Conservation (phyloP, 2,797 vertebrate genomes). For the Sphenopsis melanotis region DNA sequence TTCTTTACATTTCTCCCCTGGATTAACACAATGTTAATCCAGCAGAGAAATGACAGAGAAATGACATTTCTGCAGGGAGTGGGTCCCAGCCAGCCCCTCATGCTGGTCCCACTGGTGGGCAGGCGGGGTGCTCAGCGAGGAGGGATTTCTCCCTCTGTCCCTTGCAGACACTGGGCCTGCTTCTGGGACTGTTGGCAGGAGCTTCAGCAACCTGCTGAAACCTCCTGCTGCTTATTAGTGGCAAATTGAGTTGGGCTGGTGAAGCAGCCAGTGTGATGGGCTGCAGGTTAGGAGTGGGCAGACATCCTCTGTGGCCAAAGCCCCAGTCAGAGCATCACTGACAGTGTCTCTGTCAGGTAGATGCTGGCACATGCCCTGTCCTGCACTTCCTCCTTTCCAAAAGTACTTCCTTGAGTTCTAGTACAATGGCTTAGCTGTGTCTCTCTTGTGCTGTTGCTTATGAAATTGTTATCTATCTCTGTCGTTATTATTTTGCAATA, state of each 20-base stretch:
- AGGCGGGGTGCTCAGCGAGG: fast-evolving
- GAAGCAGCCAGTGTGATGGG: neutral
- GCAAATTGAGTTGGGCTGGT: neutral
- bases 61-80: neutral
- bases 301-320: neutral
- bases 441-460: neutral
- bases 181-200: neutral
- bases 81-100: fast-evolving
- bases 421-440: neutral
- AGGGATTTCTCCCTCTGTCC: neutral
- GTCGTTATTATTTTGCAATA: neutral
- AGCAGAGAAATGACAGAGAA: no score
- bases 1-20: neutral
- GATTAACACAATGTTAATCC: neutral
- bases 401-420: neutral
- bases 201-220: neutral
- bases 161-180: neutral
- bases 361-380: neutral
- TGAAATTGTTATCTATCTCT: neutral
- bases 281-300: neutral
- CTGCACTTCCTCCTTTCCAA: neutral
- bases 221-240: neutral
- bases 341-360: neutral
- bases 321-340: neutral
- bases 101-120: fast-evolving